Base-by-base conservation (phyloP, 1,140 invertebrate species). In the Agrilus planipennis region DNA sequence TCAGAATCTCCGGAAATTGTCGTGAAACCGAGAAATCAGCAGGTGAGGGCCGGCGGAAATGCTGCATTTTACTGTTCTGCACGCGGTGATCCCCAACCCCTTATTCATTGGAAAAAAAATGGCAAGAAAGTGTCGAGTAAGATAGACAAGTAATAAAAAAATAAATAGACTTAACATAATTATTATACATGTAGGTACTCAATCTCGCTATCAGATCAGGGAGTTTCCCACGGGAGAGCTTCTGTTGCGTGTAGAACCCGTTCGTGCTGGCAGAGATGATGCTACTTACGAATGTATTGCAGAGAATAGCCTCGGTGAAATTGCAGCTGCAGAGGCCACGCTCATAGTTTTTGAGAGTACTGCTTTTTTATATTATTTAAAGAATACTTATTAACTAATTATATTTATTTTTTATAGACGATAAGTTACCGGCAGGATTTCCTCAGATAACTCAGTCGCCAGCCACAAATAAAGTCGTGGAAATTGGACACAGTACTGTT, bases 31-130 rank as follows among this genome's bases (percentile, higher is more conserved):
- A 72, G 78, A 44, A 86, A 89, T 59, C 84, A 89, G 55, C 81
- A 81, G 53, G 92, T 95, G 20, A 79, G 81, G 41, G 84, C 80
- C 36, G 88, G 87, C 39, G 83, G 84, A 12, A 85, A 89, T 39
- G 91, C 91, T 1, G 86, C 84, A 27, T 95, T 97, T 71, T 92
- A 90, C 66, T 98, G 93, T 70, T 83, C 81, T 31, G 91, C 91
- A 12, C 74, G 82, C 32, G 91, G 92, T 12, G 82, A 90, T 67
- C 93, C 93, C 27, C 67, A 73, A n/a, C 89, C 89, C 1, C 77
- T 78, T 49, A 88, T 94, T 51, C 76, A 85, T 60, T 93, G 89
- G 90, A 74, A 84, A 46, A 90, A 90, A 64, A 90, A 90, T 68
- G 79, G 79, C 34, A 89, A 89, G 63, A 77, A 76, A 69, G 74